These are phyloP conservation scores for Brenthis daphne DNA, from an alignment of 2,888 invertebrate genomes.

Conservation along the genomic window DNA sequence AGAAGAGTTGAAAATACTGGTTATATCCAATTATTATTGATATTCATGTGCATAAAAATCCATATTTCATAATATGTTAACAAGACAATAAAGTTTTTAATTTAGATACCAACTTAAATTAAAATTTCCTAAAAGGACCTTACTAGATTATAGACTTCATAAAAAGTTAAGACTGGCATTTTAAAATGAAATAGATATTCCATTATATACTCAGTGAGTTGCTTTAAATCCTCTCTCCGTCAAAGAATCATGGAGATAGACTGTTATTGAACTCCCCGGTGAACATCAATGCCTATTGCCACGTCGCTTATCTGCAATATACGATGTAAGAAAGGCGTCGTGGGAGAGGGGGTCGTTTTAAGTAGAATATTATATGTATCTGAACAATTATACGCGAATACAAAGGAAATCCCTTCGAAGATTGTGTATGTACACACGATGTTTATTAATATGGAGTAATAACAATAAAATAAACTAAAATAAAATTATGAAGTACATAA, in stretches of 20 bases:
- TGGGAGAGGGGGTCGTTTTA: constrained; percentile 56
- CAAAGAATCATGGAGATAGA: constrained; percentile 71
- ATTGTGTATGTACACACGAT: background rate
- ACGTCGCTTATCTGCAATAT: constrained; percentile 76
- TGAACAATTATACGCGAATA: constrained; percentile 40
- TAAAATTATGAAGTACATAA: too few relatives aligned
- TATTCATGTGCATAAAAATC: too few relatives aligned
- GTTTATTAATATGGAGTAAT: too few relatives aligned
- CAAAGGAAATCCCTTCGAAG: constrained; percentile 5
- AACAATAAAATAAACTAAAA: too few relatives aligned
- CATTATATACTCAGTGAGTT: constrained; percentile 57
- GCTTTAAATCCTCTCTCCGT: constrained; percentile 71
- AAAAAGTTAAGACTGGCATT: constrained; percentile 38
- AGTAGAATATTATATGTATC: constrained; percentile 64
- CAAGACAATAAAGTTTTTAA: too few relatives aligned
- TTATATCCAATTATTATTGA: too few relatives aligned
- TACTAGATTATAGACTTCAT: constrained; percentile 7
- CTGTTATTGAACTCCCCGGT: constrained; percentile 75
- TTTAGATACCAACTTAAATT: too few relatives aligned
- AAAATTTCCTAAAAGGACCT: too few relatives aligned
- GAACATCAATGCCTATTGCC: constrained; percentile 80
- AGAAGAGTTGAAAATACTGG: too few relatives aligned
- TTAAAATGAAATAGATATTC: constrained; percentile 55
- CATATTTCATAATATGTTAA: too few relatives aligned
- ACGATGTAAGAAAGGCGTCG: constrained; percentile 56